Percentiles rank a stretch among this genome's conserved stretches.
phyloP scores from a whole-genome alignment of 2,888 invertebrate genomes.

The Drosophila aldrichi region DNA sequence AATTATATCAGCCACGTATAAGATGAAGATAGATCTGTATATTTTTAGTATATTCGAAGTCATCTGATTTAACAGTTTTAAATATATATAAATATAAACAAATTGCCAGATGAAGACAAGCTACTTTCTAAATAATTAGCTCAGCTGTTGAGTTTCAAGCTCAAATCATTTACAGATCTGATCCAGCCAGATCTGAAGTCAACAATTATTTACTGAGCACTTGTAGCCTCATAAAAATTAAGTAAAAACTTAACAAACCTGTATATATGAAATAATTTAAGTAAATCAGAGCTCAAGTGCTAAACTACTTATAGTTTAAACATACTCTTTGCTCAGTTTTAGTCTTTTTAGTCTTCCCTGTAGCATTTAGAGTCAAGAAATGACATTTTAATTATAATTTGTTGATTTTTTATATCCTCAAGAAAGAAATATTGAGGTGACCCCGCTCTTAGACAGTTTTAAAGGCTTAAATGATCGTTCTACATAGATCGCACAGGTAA shows the following conservation, averaged over 20 bases:
- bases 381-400: conserved; percentile 1
- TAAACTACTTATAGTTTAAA: neutral
- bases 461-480: neutral
- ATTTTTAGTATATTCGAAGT: neutral
- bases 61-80: neutral
- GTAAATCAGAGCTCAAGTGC: neutral
- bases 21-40: neutral
- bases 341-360: too few species aligned
- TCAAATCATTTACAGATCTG: neutral
- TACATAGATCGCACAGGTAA: neutral
- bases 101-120: neutral
- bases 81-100: too few species aligned
- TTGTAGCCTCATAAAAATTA: neutral
- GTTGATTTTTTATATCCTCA: neutral
- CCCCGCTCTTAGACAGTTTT: neutral
- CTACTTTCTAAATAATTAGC: neutral
- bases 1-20: neutral
- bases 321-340: neutral
- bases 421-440: neutral
- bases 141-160: neutral
- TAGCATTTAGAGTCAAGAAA: neutral
- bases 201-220: neutral
- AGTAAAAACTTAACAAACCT: neutral
- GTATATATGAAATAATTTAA: neutral
- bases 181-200: neutral